Evolutionary conservation across 2,888 invertebrate species (phyloP), one percentile per base, ranked within the genome.

Genomic region (Philereme transversata): DNA sequence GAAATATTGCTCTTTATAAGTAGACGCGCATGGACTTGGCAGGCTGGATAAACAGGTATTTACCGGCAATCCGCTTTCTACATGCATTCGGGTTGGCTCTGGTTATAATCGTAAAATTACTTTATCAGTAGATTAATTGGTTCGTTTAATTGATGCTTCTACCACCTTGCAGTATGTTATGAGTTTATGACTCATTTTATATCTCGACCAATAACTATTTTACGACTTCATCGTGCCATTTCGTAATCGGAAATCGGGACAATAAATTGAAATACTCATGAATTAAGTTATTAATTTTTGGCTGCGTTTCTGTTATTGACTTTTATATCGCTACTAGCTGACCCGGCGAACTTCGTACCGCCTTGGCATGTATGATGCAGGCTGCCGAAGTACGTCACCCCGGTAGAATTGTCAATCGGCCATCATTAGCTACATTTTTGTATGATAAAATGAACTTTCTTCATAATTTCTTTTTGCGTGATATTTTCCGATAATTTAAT

Each of bases 161-260:
- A 65, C 69, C 69, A 61, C 63, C 60, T 62, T 65, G 68, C 63
- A 71, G 74, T 73, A 72, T 75, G 77, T 76, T 77, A 77, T 73
- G 72, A 68, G 62, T 69, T 76, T 77, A 77, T 73, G 72, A 68
- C 63, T 69, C 64, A 67, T 73, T 81, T 83, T 78, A 83, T 74
- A 73, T 67, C 69, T 65, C 64, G 66, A 70, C 68, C 77, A 77
- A 77, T 82, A 80, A 78, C 74, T 69, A 65, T 78, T 83, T 83
- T 79, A 83, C 67, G 65, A 70, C 71, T 74, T 60, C 64, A 76
- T 77, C 70, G 72, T 68, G 62, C 54, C 51, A 55, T 53, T 61
- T 62, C 62, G 59, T 52, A 57, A 63, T 60, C 64, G 68, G 72
- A 71, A 73, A 77, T 75, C 64, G 60, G 58, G 58, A 50, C 71